Evolutionary conservation across 2,888 invertebrate genomes (phyloP).

Genomic region (Cerastis rubricosa): DNA sequence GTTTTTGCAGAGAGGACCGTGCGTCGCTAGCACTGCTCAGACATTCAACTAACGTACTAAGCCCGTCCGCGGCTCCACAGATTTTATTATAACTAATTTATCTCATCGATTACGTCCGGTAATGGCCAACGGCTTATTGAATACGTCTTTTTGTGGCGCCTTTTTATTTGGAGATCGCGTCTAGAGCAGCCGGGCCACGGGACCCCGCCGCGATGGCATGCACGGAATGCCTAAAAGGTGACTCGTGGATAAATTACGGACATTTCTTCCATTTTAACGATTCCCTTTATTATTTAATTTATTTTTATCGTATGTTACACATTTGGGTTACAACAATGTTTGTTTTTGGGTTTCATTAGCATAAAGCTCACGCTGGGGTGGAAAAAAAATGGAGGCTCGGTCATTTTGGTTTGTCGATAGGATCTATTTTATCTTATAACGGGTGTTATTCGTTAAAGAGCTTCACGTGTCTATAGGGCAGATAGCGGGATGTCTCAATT

Average conservation of each 20-base stretch:
- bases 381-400: conserved; percentile 78
- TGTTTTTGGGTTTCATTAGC: conserved; percentile 90
- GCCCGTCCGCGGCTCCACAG: conserved; percentile 72
- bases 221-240: conserved; percentile 90
- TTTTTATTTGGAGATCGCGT: conserved; percentile 89
- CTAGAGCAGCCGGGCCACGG: conserved; percentile 86
- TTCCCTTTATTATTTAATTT: conserved; percentile 91
- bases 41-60: conserved; percentile 62
- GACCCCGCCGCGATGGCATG: conserved; percentile 89
- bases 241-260: conserved; percentile 90
- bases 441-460: conserved; percentile 81
- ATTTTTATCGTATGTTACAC: conserved; percentile 91
- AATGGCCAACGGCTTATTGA: conserved; percentile 90
- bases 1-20: conserved; percentile 42
- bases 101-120: conserved; percentile 89
- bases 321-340: conserved; percentile 90
- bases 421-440: conserved; percentile 82
- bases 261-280: conserved; percentile 91
- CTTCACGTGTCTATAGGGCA: conserved; percentile 84
- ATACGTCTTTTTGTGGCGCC: conserved; percentile 90
- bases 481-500: conserved; percentile 90
- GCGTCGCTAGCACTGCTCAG: conserved; percentile 63
- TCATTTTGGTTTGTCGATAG: conserved; percentile 86
- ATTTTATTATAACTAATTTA: conserved; percentile 89
- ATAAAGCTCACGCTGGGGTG: conserved; percentile 87